Base-by-base conservation (phyloP, 2,797 vertebrate species). In the Psittacula derbiana region DNA sequence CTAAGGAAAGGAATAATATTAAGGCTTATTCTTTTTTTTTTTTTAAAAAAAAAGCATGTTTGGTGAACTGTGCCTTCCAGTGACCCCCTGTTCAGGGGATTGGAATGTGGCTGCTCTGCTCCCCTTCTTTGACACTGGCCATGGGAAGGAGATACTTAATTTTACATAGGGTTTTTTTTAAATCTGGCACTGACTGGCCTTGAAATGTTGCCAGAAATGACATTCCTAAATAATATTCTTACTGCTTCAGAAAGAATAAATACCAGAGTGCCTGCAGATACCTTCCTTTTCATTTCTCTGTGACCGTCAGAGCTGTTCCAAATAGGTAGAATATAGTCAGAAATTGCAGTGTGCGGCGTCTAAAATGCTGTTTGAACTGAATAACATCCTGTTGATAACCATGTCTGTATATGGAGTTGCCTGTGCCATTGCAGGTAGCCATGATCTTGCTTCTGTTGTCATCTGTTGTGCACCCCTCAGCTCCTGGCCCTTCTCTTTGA, bases 221-320 rank as follows among this genome's bases (percentile, higher is more conserved):
- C 73, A 84, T 92, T 92, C 66, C n/a, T 84, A 91, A 95, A 88
- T 81, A 92, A 93, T 94, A 81, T 49, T 93, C 65, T 87, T 88
- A 50, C 76, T 67, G 44, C 33, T 94, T 93, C 50, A 88, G 80
- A 76, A 67, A 95, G 67, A 86, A 27, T 38, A 30, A 55, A 31
- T 47, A 50, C 28, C 4, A 7, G 65, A 81, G 47, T 86, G 52
- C 61, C 53, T 84, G 44, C 36, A 91, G 31, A 33, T 12, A 23
- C 20, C 33, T 85, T 88, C 30, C 69, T 85, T 92, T 94, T 91
- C 6, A 58, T 81, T 94, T 74, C 36, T 66, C 38, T 6, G 4
- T 73, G 49, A 69, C 62, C 86, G 80, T 62, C 66, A 92, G 73
- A 95, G 58, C 75, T 81, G 44, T 73, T 96, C 81, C 67, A 84